phyloP scores from a whole-genome alignment of 2,888 invertebrate species.

The Diachrysia chrysitis region DNA sequence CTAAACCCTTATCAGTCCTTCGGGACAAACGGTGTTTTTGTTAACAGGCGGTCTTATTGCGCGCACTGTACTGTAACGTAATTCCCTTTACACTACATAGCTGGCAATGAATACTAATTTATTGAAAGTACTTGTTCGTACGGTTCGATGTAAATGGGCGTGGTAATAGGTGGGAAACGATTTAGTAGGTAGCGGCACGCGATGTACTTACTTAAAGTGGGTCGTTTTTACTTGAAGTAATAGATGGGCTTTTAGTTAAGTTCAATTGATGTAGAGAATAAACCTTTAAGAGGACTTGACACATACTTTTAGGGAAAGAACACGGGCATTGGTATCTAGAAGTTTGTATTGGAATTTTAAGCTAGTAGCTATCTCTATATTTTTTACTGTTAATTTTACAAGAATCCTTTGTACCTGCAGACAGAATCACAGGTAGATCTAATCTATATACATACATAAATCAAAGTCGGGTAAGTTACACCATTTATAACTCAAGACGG shows the following conservation, averaged over 20 bases:
- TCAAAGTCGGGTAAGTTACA: no score
- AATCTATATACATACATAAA: no score
- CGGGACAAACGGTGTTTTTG: conserved; percentile 33
- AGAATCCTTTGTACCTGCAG: no score
- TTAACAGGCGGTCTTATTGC: conserved; percentile 38
- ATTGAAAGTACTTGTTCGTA: conserved; percentile 16
- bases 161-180: conserved; percentile 17
- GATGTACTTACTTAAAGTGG: conserved; percentile 9
- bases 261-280: not conserved
- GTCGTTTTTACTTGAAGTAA: conserved; percentile 17
- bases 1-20: conserved; percentile 34
- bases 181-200: conserved; percentile 19
- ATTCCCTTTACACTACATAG: conserved; percentile 24
- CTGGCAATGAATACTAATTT: conserved; percentile 38
- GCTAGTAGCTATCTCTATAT: no score
- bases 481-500: no score
- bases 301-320: not conserved
- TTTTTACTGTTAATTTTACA: no score
- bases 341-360: not conserved
- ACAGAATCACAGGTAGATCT: no score
- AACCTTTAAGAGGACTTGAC: not conserved
- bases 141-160: conserved; percentile 11
- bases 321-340: no score
- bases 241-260: conserved; percentile 1
- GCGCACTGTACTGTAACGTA: conserved; percentile 29